phyloP scores from a whole-genome alignment of 2,113 vertebrate genomes.

The Misgurnus anguillicaudatus region DNA sequence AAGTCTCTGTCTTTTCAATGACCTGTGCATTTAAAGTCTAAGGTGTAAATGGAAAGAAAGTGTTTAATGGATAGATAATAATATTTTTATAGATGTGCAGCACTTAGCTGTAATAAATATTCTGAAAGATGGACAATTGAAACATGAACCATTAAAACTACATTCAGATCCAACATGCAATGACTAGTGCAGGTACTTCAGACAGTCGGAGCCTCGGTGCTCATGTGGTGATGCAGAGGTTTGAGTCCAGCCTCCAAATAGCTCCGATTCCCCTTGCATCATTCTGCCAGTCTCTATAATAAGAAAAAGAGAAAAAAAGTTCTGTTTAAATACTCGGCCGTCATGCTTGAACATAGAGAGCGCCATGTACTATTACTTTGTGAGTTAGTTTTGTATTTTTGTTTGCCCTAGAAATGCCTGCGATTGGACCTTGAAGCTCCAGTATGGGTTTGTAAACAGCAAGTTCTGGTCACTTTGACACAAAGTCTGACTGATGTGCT shows the following conservation, averaged over 20 bases:
- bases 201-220: too few species aligned
- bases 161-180: neutral
- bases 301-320: neutral
- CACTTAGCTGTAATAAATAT: neutral
- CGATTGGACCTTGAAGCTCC: slow-evolving; percentile 90
- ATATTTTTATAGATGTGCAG: neutral
- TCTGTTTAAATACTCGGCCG: neutral
- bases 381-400: slow-evolving; percentile 35
- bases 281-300: neutral
- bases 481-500: slow-evolving; percentile 97
- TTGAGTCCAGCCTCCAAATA: neutral
- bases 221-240: too few species aligned
- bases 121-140: neutral
- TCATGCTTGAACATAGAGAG: neutral
- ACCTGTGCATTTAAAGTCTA: neutral
- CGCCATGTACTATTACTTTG: neutral
- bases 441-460: slow-evolving; percentile 95
- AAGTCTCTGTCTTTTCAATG: neutral
- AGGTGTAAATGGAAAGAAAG: neutral
- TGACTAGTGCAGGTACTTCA: neutral
- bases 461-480: slow-evolving; percentile 91
- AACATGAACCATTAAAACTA: neutral
- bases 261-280: too few species aligned
- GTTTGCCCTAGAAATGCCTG: slow-evolving; percentile 86
- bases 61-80: neutral